Base-by-base conservation (phyloP, 2,113 vertebrate species). In the Barnardius zonarius region DNA sequence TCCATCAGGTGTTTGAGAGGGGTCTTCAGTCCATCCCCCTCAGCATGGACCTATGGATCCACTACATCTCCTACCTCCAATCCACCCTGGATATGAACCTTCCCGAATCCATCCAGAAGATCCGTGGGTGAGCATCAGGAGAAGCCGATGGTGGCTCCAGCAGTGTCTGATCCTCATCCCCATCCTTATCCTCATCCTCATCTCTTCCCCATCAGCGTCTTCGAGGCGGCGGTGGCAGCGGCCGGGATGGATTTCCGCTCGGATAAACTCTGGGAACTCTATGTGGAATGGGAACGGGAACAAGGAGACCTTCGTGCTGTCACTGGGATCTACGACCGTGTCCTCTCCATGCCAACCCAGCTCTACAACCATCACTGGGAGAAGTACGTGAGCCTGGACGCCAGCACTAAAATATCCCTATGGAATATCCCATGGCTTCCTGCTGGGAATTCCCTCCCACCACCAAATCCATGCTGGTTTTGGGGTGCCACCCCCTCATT, bases 11-110 rank as follows among this genome's bases (percentile, higher is more conserved):
- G 43, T 46, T 76, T 15, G 74, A 76, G 55, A 43, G 74, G 25
- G 74, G 74, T 4, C 74, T 76, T 11, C 55, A 98, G 86, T 97
- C 91, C 12, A 98, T 99, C 86, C 98, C 98, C 6, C 97, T 99
- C 27, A 98, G 98, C 90, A 97, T 99, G 84, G 98, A 98, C 91
- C 91, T 99, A 24, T 99, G 98, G 98, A 98, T 98, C 81, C 98
- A 98, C 87, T 99, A 98, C 88, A 98, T 99, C 85, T 98, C 98
- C 88, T 98, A 98, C 35, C 93, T 98, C 66, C 97, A 98, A 55
- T 98, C 98, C 72, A 98, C 97, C 4, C 90, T 99, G 39, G 98
- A 99, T 76, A 98, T 98, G 97, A 98, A 98, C 66, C 93, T 98
- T 48, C 97, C 98, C 0, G 98, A 98, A 33, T 98, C 98, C 11